Percentiles rank a stretch among this genome's conserved stretches.
phyloP scores from a whole-genome alignment of 2,797 vertebrate genomes.

The Echeneis naucrates region DNA sequence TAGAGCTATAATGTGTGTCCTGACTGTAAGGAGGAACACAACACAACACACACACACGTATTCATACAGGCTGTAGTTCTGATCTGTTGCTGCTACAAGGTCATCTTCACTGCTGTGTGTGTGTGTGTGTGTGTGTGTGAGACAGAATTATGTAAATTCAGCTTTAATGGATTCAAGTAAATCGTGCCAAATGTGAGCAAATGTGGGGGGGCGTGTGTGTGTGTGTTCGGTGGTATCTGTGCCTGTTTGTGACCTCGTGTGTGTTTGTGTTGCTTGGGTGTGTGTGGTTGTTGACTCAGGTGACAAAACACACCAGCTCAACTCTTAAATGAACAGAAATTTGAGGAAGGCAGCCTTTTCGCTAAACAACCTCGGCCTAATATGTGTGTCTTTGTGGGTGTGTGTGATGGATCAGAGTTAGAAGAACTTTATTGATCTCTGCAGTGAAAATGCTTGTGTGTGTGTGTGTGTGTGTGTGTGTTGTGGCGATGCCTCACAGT shows the following conservation, averaged over 20 bases:
- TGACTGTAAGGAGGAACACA: constrained; percentile 15
- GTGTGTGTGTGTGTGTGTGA: constrained; percentile 22
- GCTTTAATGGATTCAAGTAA: constrained; percentile 65
- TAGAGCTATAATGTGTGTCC: constrained; percentile 35
- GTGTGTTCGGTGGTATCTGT: constrained; percentile 1
- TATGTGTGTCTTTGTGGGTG: constrained; percentile 12
- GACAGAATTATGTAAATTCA: constrained; percentile 62
- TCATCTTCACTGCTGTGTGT: constrained; percentile 56
- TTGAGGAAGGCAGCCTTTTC: constrained; percentile 23
- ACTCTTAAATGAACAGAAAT: constrained; percentile 31
- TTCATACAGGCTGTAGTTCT: constrained; percentile 22
- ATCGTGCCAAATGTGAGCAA: constrained; percentile 47
- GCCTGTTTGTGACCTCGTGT: no score
- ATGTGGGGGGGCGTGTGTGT: constrained; percentile 1
- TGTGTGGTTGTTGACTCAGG: constrained; percentile 11
- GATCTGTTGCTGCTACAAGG: constrained; percentile 55
- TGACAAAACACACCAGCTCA: not conserved
- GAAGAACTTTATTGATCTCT: not conserved
- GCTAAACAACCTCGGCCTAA: constrained; percentile 16
- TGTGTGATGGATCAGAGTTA: not conserved
- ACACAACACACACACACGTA: constrained; percentile 1
- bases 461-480: no score
- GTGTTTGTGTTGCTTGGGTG: not conserved
- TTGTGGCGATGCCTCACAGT: no score
- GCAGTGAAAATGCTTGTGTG: not conserved